phyloP scores from a whole-genome alignment of 2,113 vertebrate species.

The Opisthocomus hoazin region DNA sequence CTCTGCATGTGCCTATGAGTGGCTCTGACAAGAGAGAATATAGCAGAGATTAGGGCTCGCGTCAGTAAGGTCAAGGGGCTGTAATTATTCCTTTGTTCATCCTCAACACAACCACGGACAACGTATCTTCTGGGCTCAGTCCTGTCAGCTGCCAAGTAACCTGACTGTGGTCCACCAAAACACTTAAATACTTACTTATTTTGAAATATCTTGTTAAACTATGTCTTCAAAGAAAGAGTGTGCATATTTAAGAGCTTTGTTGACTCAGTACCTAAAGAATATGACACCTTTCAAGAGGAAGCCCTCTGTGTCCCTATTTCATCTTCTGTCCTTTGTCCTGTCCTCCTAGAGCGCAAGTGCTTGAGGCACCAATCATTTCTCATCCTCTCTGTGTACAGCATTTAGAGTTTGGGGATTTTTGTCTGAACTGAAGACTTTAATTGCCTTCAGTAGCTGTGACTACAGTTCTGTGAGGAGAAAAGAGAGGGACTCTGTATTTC shows the following conservation, averaged over 20 bases:
- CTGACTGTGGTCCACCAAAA: background rate
- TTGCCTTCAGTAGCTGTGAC: background rate
- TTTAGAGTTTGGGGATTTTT: background rate
- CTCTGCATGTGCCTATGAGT: background rate
- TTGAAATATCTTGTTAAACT: background rate
- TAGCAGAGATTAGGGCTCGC: background rate
- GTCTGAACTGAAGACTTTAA: constrained; percentile 1
- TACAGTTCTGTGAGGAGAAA: background rate
- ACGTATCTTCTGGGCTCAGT: background rate
- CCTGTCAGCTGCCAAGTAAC: background rate
- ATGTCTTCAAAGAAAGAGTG: background rate
- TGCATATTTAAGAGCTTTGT: background rate
- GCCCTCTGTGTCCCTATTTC: background rate
- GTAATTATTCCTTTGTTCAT: background rate
- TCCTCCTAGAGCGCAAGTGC: background rate
- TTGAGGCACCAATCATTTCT: constrained; percentile 5
- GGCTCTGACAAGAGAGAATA: background rate
- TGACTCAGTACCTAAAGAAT: background rate
- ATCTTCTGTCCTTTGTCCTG: constrained; percentile 24
- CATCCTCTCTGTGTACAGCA: background rate
- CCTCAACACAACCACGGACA: background rate
- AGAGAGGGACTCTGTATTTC: background rate
- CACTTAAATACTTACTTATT: background rate
- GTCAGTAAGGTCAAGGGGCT: background rate
- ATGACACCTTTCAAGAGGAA: background rate